phyloP scores from a whole-genome alignment of 1,140 invertebrate species.

The Drosophila paulistorum region DNA sequence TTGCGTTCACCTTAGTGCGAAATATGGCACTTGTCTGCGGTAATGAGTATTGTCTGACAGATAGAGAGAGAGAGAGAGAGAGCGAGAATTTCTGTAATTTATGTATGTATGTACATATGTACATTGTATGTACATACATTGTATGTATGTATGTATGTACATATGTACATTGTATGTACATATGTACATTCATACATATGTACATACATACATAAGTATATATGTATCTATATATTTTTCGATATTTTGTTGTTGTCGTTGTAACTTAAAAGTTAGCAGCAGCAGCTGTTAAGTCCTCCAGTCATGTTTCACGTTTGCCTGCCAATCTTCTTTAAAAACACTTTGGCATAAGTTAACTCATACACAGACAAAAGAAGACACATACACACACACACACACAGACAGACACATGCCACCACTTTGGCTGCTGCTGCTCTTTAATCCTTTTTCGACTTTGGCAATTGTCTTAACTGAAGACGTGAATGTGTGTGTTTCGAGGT shows the following conservation, averaged over 20 bases:
- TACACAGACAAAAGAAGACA: constrained; percentile 3
- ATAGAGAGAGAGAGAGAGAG: too few species aligned
- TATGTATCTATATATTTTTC: not conserved
- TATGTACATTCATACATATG: too few species aligned
- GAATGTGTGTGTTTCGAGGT: not conserved
- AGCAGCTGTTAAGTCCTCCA: not conserved
- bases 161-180: too few species aligned
- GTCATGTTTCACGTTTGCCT: constrained; percentile 23
- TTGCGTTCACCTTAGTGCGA: constrained; percentile 41
- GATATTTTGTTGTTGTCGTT: not conserved
- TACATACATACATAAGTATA: too few species aligned
- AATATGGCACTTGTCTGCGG: constrained; percentile 37
- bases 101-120: too few species aligned
- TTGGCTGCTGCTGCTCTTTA: constrained; percentile 51
- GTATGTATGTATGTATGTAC: too few species aligned
- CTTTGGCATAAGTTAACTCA: constrained; percentile 64
- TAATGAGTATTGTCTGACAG: constrained; percentile 34
- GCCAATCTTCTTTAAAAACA: constrained; percentile 72
- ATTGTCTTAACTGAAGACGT: constrained; percentile 29
- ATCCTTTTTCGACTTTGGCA: constrained; percentile 61
- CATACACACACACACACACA: constrained; percentile 37
- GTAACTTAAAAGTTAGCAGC: not conserved
- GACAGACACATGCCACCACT: constrained; percentile 12
- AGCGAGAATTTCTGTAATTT: not conserved
- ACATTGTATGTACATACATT: too few species aligned